Evolutionary conservation across 2,888 invertebrate species (phyloP), one percentile per base, ranked within the genome.

Genomic region (Habroteleia sp.): DNA sequence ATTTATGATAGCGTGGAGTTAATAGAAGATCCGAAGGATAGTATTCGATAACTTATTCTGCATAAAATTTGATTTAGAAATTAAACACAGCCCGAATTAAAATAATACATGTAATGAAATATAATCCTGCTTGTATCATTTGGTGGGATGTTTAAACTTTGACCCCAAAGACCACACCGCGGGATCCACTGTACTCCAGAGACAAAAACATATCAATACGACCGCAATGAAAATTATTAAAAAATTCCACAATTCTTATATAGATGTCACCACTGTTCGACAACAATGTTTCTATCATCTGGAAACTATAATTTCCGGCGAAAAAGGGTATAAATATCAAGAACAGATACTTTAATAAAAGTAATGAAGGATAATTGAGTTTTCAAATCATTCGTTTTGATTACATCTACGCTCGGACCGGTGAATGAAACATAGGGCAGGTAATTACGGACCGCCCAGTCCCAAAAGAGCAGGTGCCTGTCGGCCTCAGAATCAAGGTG

Each of bases 341-440:
- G 58, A 69, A 75, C 50, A 60, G 74, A 65, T 80, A 81, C 81
- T 82, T 83, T 80, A 82, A 84, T 83, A 83, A 82, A 81, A 82
- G 83, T 86, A 86, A 86, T 86, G 81, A 85, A 79, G 83, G 85
- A 85, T 87, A 87, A 87, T 87, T 86, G 86, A 87, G 86, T 86
- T 87, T 87, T 86, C 86, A 85, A 85, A 87, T 86, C 83, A 84
- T 86, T 84, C 85, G 83, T 85, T 85, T 85, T 85, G 85, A 87
- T 87, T 86, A 84, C 84, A 86, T 86, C 85, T 84, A 86, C 83
- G 80, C 81, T 77, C 82, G 80, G 81, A 81, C 82, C 82, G 84
- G 81, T 83, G 85, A 82, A 80, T 82, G 84, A 84, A 85, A 83
- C 85, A 85, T 84, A 84, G 86, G 83, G 84, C 83, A 82, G 83